These are phyloP conservation scores for Idris sp. DNA, from an alignment of 1,140 invertebrate species.

Conservation along the genomic window DNA sequence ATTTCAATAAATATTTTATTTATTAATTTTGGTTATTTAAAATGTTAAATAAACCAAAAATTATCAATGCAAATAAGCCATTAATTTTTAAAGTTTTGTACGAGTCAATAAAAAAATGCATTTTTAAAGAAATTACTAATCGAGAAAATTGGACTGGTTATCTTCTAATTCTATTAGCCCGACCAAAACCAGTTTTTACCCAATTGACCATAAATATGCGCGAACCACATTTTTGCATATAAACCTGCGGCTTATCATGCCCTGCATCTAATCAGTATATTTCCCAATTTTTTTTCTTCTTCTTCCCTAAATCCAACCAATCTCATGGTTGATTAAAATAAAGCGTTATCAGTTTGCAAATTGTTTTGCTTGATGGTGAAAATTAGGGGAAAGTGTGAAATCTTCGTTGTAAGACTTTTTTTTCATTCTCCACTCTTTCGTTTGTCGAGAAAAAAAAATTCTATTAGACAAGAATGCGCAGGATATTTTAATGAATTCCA, in stretches of 20 bases:
- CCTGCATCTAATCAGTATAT: too few relatives aligned
- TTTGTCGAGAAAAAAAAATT: constrained; percentile 62
- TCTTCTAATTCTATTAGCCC: constrained; percentile 68
- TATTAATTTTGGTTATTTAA: too few relatives aligned
- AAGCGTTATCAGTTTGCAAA: constrained; percentile 23
- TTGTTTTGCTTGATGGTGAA: constrained; percentile 19
- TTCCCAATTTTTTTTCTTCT: neutral
- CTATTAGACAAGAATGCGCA: constrained; percentile 68
- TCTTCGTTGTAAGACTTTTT: constrained; percentile 34
- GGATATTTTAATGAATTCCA: constrained; percentile 76
- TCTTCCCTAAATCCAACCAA: constrained; percentile 21
- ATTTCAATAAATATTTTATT: too few relatives aligned
- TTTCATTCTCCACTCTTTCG: constrained; percentile 39
- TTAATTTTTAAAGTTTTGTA: too few relatives aligned
- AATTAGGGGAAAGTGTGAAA: constrained; percentile 31
- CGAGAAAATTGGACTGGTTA: constrained; percentile 65
- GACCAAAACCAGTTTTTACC: constrained; percentile 57
- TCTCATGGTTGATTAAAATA: constrained; percentile 1
- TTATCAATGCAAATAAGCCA: too few relatives aligned
- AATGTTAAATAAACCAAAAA: too few relatives aligned
- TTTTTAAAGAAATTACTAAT: constrained; percentile 38
- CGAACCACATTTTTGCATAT: constrained; percentile 1
- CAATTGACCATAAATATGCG: constrained; percentile 37
- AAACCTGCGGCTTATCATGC: too few relatives aligned
- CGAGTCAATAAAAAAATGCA: too few relatives aligned